Evolutionary conservation across 1,140 invertebrate species (phyloP), one percentile per base, ranked within the genome.

Genomic region (Drosophila busckii): DNA sequence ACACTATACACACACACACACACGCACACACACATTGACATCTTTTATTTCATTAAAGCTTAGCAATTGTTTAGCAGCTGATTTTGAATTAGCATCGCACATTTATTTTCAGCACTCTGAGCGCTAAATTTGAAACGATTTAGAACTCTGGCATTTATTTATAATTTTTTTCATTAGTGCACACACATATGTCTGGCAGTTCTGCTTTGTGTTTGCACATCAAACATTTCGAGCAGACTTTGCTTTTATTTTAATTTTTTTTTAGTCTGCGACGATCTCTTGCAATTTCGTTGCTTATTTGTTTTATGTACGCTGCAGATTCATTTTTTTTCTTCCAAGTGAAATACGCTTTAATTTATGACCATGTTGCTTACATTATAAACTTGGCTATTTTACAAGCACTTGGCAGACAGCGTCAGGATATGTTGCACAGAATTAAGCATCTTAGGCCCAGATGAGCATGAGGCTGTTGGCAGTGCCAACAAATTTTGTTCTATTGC

Each of bases 251-350:
- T 80, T 75, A 82, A 73, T 69, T 82, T 56, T 52, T 63, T 12
- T 42, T 46, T 55, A 35, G 59, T 62, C 29, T 71, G 67, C 62
- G 63, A n/a, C n/a, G n/a, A n/a, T n/a, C n/a, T 61, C 68, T 82
- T 61, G 66, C 48, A 82, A 80, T 82, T 78, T 80, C 58, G 50
- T 73, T 82, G 69, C 68, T 75, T 82, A 80, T 80, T 80, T 82
- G 73, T 80, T 80, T 71, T 69, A 50, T 75, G n/a, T n/a, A 61
- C 60, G 64, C 69, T 58, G 60, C 56, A 56, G 50, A 82, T 82
- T n/a, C n/a, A n/a, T n/a, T n/a, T 80, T 82, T 82, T 80, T 80
- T 80, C 75, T 80, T 80, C 73, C 73, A 82, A 80, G 53, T 80
- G 73, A 82, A 82, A 80, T 80, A 82, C 73, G 64, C 41, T 80